Conservation (phyloP, 2,797 vertebrate species). For the Salmo trutta region DNA sequence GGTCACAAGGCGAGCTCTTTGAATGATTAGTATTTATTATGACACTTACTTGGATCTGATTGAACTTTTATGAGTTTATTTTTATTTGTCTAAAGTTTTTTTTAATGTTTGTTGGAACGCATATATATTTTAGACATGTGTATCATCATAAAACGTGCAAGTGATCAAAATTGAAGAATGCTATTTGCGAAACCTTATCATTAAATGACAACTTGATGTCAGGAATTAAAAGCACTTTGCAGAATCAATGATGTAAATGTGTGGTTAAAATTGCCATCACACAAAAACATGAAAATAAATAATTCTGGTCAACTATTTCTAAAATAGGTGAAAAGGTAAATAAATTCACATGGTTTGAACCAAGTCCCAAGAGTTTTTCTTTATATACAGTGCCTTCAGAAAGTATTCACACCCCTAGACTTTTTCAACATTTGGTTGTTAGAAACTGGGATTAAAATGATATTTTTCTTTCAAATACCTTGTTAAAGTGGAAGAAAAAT, state of each 20-base stretch:
- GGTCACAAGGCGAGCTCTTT: slow-evolving; percentile 21
- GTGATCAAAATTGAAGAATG: slow-evolving; percentile 27
- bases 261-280: slow-evolving; percentile 43
- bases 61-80: slow-evolving; percentile 27
- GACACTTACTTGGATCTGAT: slow-evolving; percentile 34
- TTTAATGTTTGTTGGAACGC: slow-evolving; percentile 31
- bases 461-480: too few relatives aligned
- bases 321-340: slow-evolving; percentile 45
- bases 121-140: slow-evolving; percentile 15
- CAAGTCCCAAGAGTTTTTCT: background rate
- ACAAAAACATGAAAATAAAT: slow-evolving; percentile 28
- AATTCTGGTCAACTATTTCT: background rate
- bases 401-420: too few relatives aligned
- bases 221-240: slow-evolving; percentile 35
- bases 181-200: slow-evolving; percentile 41
- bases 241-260: slow-evolving; percentile 31
- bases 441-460: too few relatives aligned
- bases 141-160: slow-evolving; percentile 46
- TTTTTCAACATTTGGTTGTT: background rate
- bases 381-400: background rate
- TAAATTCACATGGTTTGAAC: slow-evolving; percentile 54
- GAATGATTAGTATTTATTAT: slow-evolving; percentile 43
- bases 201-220: slow-evolving; percentile 11
- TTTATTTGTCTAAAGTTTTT: slow-evolving; percentile 16
- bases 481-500: too few relatives aligned